Evolutionary conservation across 1,140 invertebrate species (phyloP).

Genomic region (Drosophila rhopaloa): DNA sequence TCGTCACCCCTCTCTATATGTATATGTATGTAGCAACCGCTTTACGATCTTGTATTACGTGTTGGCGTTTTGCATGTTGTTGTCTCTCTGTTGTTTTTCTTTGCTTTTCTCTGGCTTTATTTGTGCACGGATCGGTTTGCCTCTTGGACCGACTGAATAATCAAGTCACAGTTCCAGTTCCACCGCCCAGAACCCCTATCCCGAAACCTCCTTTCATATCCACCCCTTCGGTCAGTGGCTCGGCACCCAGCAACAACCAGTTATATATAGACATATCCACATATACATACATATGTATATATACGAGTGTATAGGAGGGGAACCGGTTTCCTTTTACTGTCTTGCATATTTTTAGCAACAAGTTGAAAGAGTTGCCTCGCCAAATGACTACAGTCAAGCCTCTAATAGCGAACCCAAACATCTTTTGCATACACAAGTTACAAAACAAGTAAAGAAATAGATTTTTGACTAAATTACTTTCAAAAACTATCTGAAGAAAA

Average conservation of each 20-base stretch:
- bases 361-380: constrained; percentile 60
- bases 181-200: not conserved
- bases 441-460: too few species aligned
- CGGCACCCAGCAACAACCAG: constrained; percentile 77
- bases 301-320: not conserved
- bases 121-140: constrained; percentile 61
- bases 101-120: constrained; percentile 63
- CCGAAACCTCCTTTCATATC: not conserved
- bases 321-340: constrained; percentile 61
- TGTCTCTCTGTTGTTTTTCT: constrained; percentile 17
- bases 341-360: constrained; percentile 65
- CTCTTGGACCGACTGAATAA: constrained; percentile 61
- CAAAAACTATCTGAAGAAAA: too few species aligned
- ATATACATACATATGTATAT: constrained; percentile 2
- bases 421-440: too few species aligned
- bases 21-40: constrained; percentile 6
- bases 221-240: constrained; percentile 40
- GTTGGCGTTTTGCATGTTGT: constrained; percentile 63
- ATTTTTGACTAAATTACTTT: too few species aligned
- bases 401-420: not conserved
- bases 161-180: constrained; percentile 70
- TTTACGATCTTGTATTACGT: constrained; percentile 72
- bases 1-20: not conserved
- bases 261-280: constrained; percentile 16
- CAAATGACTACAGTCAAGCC: constrained; percentile 21